A percentile compares a stretch with the other conserved stretches of the same genome.
phyloP scores from a whole-genome alignment of 2,797 vertebrate species.

The Anguilla anguilla region DNA sequence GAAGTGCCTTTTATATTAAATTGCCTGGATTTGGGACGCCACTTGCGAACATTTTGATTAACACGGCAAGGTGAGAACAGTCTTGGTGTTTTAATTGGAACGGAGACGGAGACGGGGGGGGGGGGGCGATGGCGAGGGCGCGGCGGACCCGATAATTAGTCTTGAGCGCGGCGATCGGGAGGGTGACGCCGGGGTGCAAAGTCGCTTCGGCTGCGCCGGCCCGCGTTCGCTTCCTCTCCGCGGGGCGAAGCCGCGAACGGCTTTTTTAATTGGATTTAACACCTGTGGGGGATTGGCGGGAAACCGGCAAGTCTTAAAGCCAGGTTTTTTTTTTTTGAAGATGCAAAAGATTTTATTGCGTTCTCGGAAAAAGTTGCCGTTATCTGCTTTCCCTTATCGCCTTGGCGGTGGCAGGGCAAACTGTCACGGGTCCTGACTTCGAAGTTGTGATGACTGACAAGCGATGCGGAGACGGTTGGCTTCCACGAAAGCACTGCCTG shows the following conservation, averaged over 20 bases:
- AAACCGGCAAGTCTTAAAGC: not conserved
- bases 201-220: conserved; percentile 35
- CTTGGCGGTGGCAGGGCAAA: not conserved
- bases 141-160: conserved; percentile 57
- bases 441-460: not conserved
- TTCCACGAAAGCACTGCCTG: not conserved
- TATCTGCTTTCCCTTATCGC: not conserved
- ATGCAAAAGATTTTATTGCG: not conserved
- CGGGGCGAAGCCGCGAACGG: conserved; percentile 44
- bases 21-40: conserved; percentile 41
- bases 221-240: conserved; percentile 40
- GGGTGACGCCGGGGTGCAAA: conserved; percentile 41
- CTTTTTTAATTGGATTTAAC: conserved; percentile 56
- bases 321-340: not conserved
- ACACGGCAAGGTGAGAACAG: conserved; percentile 50
- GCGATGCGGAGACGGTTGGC: not conserved
- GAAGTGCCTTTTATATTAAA: conserved; percentile 38
- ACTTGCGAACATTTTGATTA: conserved; percentile 52
- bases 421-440: not conserved
- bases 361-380: not conserved
- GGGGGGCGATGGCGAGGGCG: conserved; percentile 47
- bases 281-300: conserved; percentile 28
- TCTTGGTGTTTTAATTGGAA: conserved; percentile 54
- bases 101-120: conserved; percentile 42
- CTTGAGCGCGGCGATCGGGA: conserved; percentile 51